phyloP scores from a whole-genome alignment of 1,140 invertebrate species.

The Drosophila nigromelanica region DNA sequence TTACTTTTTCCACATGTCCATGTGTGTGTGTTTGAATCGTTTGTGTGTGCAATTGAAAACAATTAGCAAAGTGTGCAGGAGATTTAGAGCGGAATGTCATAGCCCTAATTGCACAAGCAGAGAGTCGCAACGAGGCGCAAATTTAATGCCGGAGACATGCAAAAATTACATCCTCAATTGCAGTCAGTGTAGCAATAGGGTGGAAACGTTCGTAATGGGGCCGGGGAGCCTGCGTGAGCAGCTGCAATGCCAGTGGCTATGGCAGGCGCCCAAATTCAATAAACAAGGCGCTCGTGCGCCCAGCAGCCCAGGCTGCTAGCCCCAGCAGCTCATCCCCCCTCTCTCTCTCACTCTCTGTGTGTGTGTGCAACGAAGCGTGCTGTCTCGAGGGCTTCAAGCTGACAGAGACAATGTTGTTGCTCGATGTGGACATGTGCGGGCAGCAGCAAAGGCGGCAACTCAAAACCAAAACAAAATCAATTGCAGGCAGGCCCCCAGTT shows the following conservation, averaged over 20 bases:
- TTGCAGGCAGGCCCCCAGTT: slow-evolving; percentile 44
- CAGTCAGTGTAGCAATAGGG: slow-evolving; percentile 23
- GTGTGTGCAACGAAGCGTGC: slow-evolving; percentile 48
- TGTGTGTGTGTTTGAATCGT: slow-evolving; percentile 18
- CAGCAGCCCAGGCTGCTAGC: slow-evolving; percentile 38
- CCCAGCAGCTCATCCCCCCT: not conserved
- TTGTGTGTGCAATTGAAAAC: slow-evolving; percentile 73
- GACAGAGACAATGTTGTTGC: slow-evolving; percentile 57
- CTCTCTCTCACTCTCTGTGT: not conserved
- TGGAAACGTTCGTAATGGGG: not conserved
- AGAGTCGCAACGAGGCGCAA: slow-evolving; percentile 46
- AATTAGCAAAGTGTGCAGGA: slow-evolving; percentile 78
- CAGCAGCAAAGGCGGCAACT: slow-evolving; percentile 15
- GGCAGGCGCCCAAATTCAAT: slow-evolving; percentile 66
- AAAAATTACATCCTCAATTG: slow-evolving; percentile 80
- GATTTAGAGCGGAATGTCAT: slow-evolving; percentile 81
- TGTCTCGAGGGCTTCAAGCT: slow-evolving; percentile 30
- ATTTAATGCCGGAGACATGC: slow-evolving; percentile 80
- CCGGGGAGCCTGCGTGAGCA: slow-evolving; percentile 16
- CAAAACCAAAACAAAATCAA: slow-evolving; percentile 73
- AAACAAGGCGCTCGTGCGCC: slow-evolving; percentile 76
- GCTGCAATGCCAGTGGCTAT: slow-evolving; percentile 7
- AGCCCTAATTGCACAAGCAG: slow-evolving; percentile 71
- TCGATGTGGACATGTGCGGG: slow-evolving; percentile 19
- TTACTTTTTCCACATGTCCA: slow-evolving; percentile 53